Conservation (phyloP, 64 coral and sea anemone genomes). For the Actinia tenebrosa region DNA sequence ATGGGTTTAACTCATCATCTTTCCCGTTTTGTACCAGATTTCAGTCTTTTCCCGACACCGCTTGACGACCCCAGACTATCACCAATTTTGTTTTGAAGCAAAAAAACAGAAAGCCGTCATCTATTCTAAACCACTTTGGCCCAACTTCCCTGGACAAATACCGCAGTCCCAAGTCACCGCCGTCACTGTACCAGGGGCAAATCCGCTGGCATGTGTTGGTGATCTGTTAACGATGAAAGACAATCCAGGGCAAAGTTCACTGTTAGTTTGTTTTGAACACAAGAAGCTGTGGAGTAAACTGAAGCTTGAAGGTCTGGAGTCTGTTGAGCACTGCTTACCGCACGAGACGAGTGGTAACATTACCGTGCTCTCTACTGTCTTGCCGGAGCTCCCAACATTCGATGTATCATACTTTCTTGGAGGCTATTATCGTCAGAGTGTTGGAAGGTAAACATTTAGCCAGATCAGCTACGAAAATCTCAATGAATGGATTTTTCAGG, state of each 20-base stretch:
- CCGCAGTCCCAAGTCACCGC: not conserved
- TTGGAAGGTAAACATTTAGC: not conserved
- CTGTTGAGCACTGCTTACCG: not conserved
- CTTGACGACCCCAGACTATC: not conserved
- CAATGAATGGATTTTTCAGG: not conserved
- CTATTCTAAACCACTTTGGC: not conserved
- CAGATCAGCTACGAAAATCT: too few species aligned
- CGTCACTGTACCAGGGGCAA: not conserved
- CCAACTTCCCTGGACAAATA: not conserved
- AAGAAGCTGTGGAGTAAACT: not conserved
- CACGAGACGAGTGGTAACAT: not conserved
- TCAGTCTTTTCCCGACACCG: not conserved
- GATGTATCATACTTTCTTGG: not conserved
- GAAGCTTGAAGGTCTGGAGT: not conserved
- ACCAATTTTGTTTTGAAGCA: not conserved
- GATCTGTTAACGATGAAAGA: not conserved
- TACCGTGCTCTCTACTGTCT: not conserved
- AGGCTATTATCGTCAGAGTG: not conserved
- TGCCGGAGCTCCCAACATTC: not conserved
- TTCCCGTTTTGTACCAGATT: not conserved
- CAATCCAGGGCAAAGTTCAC: not conserved
- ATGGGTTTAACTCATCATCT: too few species aligned
- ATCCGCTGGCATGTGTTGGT: not conserved
- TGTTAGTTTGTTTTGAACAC: constrained; percentile 5
- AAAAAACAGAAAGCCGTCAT: not conserved